Evolutionary conservation across 2,797 vertebrate genomes (phyloP).

Genomic region (Euthynnus affinis): DNA sequence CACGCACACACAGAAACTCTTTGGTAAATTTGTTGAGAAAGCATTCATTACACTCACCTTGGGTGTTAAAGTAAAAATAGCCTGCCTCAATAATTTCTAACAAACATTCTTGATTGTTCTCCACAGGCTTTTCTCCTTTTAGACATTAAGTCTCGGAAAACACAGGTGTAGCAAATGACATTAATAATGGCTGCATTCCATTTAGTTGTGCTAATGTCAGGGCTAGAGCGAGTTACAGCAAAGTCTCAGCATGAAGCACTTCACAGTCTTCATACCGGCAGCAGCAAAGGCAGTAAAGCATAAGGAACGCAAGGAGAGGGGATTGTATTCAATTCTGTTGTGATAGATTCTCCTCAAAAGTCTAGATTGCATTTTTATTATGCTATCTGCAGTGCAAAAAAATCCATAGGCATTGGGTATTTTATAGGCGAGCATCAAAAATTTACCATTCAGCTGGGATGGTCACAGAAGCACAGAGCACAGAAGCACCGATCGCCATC

Average conservation of each 20-base stretch:
- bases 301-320: conserved; percentile 42
- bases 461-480: conserved; percentile 31
- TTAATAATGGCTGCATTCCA: conserved; percentile 14
- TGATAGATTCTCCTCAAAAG: conserved; percentile 69
- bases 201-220: conserved; percentile 14
- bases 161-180: conserved; percentile 38
- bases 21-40: neutral
- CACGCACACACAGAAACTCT: neutral
- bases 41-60: neutral
- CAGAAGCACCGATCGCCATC: conserved; percentile 44
- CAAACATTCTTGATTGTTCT: neutral
- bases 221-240: conserved; percentile 11
- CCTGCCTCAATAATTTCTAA: neutral
- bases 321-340: conserved; percentile 57
- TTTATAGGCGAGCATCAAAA: conserved; percentile 71
- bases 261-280: conserved; percentile 45
- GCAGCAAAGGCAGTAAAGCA: conserved; percentile 46
- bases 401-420: conserved; percentile 63
- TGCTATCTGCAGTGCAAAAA: conserved; percentile 59
- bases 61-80: neutral
- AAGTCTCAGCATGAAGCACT: conserved; percentile 27
- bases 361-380: conserved; percentile 74
- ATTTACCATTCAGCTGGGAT: conserved; percentile 76
- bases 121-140: conserved; percentile 16
- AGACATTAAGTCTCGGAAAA: conserved; percentile 18